Conservation (phyloP, 1,140 invertebrate species). For the Lethocerus indicus region DNA sequence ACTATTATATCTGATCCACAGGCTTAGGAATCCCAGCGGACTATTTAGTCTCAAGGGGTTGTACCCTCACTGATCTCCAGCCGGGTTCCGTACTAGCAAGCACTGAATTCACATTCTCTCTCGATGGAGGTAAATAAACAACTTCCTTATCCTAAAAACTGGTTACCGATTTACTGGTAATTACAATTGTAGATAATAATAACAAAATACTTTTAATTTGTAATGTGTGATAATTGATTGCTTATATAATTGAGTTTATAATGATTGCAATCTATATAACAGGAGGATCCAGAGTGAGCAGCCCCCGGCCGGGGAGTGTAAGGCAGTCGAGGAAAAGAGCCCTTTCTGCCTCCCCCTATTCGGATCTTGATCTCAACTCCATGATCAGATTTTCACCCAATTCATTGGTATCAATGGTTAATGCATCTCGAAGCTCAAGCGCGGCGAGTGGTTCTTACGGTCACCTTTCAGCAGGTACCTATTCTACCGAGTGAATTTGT, state of each 20-base stretch:
- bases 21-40: constrained; percentile 50
- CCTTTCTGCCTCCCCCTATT: constrained; percentile 84
- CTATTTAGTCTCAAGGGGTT: constrained; percentile 37
- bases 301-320: constrained; percentile 35
- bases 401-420: constrained; percentile 77
- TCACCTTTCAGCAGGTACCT: constrained; percentile 70
- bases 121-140: constrained; percentile 39
- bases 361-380: constrained; percentile 85
- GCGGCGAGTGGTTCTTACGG: constrained; percentile 84
- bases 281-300: constrained; percentile 53
- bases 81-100: constrained; percentile 55
- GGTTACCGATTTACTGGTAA: too few relatives aligned
- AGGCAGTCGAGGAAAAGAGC: constrained; percentile 69
- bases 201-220: constrained; percentile 4
- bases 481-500: background rate
- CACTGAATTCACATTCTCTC: constrained; percentile 57
- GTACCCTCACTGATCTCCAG: constrained; percentile 24
- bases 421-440: constrained; percentile 68
- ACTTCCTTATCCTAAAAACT: too few relatives aligned
- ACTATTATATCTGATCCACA: too few relatives aligned
- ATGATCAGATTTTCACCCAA: constrained; percentile 86
- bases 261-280: too few relatives aligned
- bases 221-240: background rate
- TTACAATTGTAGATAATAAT: too few relatives aligned
- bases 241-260: too few relatives aligned